Percentiles rank a stretch among this genome's conserved stretches.
phyloP scores from a whole-genome alignment of 2,113 vertebrate species.

The Osmerus mordax region DNA sequence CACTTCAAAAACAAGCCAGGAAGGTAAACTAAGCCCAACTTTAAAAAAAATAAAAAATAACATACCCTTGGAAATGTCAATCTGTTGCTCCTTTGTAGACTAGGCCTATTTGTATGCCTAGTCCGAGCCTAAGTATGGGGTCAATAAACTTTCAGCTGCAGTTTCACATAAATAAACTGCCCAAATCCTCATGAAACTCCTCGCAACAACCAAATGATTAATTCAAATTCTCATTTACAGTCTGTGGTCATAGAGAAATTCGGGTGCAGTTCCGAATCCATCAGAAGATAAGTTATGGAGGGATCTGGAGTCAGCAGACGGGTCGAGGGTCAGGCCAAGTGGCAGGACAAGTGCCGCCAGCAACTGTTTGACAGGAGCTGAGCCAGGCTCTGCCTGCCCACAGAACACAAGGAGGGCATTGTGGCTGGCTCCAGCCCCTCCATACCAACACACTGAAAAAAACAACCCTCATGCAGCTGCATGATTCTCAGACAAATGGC shows the following conservation, averaged over 20 bases:
- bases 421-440: conserved; percentile 46
- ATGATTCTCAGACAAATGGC: conserved; percentile 40
- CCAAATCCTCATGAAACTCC: too few species aligned
- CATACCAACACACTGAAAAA: conserved; percentile 48
- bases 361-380: conserved; percentile 69
- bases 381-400: conserved; percentile 55
- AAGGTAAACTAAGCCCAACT: neutral
- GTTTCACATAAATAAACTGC: too few species aligned
- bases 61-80: too few species aligned
- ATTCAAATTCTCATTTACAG: too few species aligned
- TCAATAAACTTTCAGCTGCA: too few species aligned
- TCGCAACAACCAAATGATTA: neutral
- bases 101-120: too few species aligned
- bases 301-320: conserved; percentile 49
- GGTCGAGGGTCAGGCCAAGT: conserved; percentile 62
- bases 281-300: conserved; percentile 21
- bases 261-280: too few species aligned
- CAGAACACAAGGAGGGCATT: conserved; percentile 65
- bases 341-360: conserved; percentile 66
- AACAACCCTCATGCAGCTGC: conserved; percentile 48
- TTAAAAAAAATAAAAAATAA: neutral
- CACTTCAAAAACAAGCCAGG: conserved; percentile 1
- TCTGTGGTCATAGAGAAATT: too few species aligned
- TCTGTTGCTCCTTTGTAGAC: too few species aligned
- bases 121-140: too few species aligned